Base-by-base conservation (phyloP, 2,797 vertebrate genomes). In the Gallirallus australis region DNA sequence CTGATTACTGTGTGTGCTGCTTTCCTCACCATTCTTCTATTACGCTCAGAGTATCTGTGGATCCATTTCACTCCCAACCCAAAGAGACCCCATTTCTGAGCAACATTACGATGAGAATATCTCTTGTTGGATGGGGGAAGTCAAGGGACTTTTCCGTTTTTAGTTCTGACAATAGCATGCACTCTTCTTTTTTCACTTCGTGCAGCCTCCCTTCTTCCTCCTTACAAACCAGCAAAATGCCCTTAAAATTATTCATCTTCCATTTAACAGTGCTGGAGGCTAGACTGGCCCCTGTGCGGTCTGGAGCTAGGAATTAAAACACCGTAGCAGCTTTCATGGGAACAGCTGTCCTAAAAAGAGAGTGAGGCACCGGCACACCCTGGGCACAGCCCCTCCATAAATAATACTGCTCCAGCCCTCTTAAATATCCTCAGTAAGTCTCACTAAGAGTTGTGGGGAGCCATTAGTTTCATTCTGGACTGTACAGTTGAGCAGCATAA, bases 281-380 rank as follows among this genome's bases (percentile, higher is more conserved):
- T 66, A 86, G 28, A 14, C 7, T 63, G 42, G 18, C 11, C 57
- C 33, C 57, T 50, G 8, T 68, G 57, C 0, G 0, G 15, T 69
- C 61, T 63, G 53, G 25, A 81, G 52, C 39, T 31, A 82, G 61
- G 76, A 88, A 89, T 90, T 91, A 59, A 92, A 95, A 85, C 84
- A 83, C 56, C 3, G 0, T 24, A 66, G 71, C 39, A 53, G 33
- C 68, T 89, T 95, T 87, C 81, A 57, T 57, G 71, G 27, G 40
- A 94, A 42, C 40, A 68, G 53, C 75, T 75, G 56, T 57, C 92
- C 78, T 94, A 92, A 90, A 92, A 95, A 68, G 35, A 63, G 52
- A 80, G 37, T 25, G 6, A 56, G 35, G 39, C 17, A 54, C 37
- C 63, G 35, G 47, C 30, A 76, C 20, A 87, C 23, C 8, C 61